phyloP scores from a whole-genome alignment of 2,797 vertebrate genomes.

The Acanthurus lineatus region DNA sequence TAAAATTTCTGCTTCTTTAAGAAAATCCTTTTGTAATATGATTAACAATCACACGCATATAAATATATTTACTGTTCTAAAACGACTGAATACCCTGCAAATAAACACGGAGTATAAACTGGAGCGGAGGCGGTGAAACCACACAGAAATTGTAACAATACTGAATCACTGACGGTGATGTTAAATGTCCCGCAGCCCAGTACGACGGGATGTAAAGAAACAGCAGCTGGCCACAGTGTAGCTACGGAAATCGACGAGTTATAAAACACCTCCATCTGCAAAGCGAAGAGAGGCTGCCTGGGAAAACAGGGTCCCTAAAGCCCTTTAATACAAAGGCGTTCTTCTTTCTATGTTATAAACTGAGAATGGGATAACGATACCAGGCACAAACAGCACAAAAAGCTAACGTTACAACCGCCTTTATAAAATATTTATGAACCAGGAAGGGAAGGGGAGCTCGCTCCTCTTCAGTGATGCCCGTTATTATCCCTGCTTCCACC shows the following conservation, averaged over 20 bases:
- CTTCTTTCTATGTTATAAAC: not conserved
- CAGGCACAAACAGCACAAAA: not conserved
- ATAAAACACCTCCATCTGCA: constrained; percentile 78
- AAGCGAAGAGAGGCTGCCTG: constrained; percentile 53
- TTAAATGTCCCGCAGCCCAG: constrained; percentile 46
- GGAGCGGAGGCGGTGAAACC: not conserved
- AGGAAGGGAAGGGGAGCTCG: constrained; percentile 53
- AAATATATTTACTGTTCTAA: not conserved
- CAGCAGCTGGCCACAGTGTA: constrained; percentile 62
- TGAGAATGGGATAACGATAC: not conserved
- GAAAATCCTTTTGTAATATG: not conserved
- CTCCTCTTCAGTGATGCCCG: constrained; percentile 41
- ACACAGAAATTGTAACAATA: constrained; percentile 1
- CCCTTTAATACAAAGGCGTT: not conserved
- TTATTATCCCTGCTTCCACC: constrained; percentile 29
- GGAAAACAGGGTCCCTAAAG: constrained; percentile 19
- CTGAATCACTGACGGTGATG: not conserved
- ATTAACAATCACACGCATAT: not conserved
- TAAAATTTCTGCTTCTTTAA: not conserved
- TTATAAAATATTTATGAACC: constrained; percentile 42
- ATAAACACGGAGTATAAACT: constrained; percentile 3
- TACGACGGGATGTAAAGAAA: constrained; percentile 18
- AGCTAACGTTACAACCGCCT: constrained; percentile 51
- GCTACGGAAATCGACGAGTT: constrained; percentile 54
- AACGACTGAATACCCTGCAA: constrained; percentile 6